Evolutionary conservation across 2,113 vertebrate genomes (phyloP).

Genomic region (Mesocricetus auratus): DNA sequence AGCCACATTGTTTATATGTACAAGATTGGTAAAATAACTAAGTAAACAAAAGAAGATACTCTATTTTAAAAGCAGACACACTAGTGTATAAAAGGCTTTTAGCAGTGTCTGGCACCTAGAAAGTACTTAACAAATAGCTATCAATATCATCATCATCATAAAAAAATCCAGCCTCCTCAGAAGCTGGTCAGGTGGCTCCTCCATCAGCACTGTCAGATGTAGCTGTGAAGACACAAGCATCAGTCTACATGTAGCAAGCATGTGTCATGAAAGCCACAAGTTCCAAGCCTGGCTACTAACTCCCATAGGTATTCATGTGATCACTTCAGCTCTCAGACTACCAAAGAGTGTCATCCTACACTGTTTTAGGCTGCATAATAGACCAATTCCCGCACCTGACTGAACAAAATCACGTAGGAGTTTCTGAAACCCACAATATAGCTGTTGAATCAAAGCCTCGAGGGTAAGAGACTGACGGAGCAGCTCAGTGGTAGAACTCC

Average conservation of each 20-base stretch:
- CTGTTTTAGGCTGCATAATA: not conserved
- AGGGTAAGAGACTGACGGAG: not conserved
- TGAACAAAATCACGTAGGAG: slow-evolving; percentile 25
- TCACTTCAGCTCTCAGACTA: not conserved
- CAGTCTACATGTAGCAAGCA: not conserved
- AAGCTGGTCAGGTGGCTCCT: not conserved
- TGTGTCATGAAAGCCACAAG: not conserved
- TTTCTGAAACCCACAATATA: not conserved
- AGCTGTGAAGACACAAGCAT: not conserved
- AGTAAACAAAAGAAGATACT: not conserved
- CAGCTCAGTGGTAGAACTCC: not conserved
- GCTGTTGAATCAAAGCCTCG: slow-evolving; percentile 3
- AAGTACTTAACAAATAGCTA: not conserved
- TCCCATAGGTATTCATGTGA: not conserved
- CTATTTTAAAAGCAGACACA: not conserved
- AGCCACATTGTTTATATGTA: not conserved
- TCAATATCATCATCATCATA: not conserved
- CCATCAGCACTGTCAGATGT: not conserved
- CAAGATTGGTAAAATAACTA: not conserved
- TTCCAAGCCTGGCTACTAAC: slow-evolving; percentile 31
- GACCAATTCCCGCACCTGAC: slow-evolving; percentile 6
- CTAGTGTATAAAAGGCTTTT: not conserved
- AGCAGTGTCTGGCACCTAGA: not conserved
- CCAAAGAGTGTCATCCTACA: not conserved
- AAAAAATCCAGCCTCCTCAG: not conserved